Conservation (phyloP, 2,113 vertebrate genomes). For the Atractosteus spatula region DNA sequence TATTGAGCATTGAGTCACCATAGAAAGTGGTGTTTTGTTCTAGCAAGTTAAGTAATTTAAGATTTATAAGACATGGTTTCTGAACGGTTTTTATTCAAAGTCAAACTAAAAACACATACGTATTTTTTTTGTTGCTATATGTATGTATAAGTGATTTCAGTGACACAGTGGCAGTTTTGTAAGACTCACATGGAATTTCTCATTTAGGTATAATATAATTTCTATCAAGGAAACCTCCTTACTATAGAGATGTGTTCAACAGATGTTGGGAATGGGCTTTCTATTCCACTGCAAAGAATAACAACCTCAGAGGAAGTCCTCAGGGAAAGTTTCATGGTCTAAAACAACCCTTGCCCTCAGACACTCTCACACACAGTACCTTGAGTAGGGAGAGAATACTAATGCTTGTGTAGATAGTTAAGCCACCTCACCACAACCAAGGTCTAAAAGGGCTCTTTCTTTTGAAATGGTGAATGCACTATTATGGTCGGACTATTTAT, state of each 20-base stretch:
- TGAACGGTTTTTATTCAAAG: too few relatives aligned
- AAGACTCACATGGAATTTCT: not conserved
- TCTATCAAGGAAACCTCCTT: constrained; percentile 32
- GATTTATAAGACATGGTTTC: too few relatives aligned
- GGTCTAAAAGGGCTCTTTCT: not conserved
- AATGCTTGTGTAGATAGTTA: constrained; percentile 44
- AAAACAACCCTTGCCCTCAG: constrained; percentile 19
- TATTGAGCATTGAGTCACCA: too few relatives aligned
- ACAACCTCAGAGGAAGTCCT: constrained; percentile 48
- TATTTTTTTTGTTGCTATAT: too few relatives aligned
- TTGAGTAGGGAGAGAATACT: constrained; percentile 11
- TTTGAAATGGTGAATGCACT: constrained; percentile 29
- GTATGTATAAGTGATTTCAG: not conserved
- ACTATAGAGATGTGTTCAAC: constrained; percentile 54
- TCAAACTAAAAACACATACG: too few relatives aligned
- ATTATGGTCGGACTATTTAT: constrained; percentile 32
- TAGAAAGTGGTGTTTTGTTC: too few relatives aligned
- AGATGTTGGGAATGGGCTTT: constrained; percentile 56
- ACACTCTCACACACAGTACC: not conserved
- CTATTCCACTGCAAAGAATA: constrained; percentile 53
- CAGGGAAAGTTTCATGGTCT: constrained; percentile 36
- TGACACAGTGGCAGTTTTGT: not conserved
- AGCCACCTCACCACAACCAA: constrained; percentile 37
- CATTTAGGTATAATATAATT: constrained; percentile 12
- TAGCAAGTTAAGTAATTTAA: too few relatives aligned